Percentiles rank a stretch among this genome's conserved stretches.
These are phyloP conservation scores for Crocallis elinguaria DNA, from an alignment of 2,888 invertebrate species.

Conservation along the genomic window DNA sequence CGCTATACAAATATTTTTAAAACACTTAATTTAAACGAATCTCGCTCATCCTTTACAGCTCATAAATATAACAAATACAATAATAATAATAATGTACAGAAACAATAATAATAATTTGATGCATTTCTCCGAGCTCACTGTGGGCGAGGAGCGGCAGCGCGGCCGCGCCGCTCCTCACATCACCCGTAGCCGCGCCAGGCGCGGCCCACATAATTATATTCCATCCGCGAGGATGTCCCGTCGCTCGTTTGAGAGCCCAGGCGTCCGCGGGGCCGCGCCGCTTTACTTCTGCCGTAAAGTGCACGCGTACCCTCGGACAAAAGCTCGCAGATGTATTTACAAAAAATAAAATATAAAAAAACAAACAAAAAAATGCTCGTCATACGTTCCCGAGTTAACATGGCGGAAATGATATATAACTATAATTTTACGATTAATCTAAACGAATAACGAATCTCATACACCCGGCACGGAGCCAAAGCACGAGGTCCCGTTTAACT, in stretches of 20 bases:
- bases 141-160: neutral
- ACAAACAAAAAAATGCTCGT: conserved; percentile 25
- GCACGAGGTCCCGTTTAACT: neutral
- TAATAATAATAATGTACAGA: conserved; percentile 71
- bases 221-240: conserved; percentile 52
- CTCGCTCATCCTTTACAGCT: conserved; percentile 48
- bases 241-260: conserved; percentile 33
- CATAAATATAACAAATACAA: conserved; percentile 76
- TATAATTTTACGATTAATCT: neutral
- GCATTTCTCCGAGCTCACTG: conserved; percentile 27
- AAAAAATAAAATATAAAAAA: conserved; percentile 39
- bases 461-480: neutral
- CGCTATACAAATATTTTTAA: conserved; percentile 53
- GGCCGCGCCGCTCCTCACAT: neutral
- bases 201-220: conserved; percentile 48
- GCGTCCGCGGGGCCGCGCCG: neutral
- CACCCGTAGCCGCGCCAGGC: neutral
- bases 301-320: neutral
- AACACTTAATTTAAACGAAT: conserved; percentile 63
- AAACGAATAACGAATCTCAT: neutral
- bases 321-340: conserved; percentile 30
- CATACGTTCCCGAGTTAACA: neutral
- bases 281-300: too few species aligned
- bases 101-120: conserved; percentile 62
- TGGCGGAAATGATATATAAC: neutral